Conservation (phyloP, 2,113 vertebrate genomes). For the Podarcis muralis region DNA sequence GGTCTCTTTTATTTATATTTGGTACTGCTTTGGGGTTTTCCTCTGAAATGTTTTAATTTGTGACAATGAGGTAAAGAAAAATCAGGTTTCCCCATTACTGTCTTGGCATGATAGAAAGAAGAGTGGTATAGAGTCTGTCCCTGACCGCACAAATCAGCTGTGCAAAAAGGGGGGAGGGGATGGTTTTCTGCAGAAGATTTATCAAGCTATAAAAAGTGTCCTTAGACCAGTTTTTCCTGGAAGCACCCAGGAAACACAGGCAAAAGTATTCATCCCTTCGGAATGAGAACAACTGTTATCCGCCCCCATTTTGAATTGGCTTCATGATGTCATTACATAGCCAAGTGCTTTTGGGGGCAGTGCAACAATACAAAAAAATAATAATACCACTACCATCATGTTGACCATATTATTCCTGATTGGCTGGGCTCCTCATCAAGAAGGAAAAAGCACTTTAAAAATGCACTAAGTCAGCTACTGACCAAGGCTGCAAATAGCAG, state of each 20-base stretch:
- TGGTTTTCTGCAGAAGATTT: not conserved
- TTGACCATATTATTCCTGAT: too few relatives aligned
- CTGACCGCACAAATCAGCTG: not conserved
- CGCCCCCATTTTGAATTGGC: not conserved
- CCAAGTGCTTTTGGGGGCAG: not conserved
- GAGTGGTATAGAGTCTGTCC: not conserved
- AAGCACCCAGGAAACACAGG: too few relatives aligned
- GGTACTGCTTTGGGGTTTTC: not conserved
- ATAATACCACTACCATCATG: too few relatives aligned
- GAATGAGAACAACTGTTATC: not conserved
- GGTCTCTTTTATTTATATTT: not conserved
- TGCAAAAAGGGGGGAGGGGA: too few relatives aligned
- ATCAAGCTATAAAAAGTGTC: not conserved
- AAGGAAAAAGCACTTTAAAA: too few relatives aligned
- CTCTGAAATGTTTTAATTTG: not conserved
- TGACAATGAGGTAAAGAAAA: too few relatives aligned
- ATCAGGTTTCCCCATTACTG: not conserved
- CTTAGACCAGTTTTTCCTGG: not conserved
- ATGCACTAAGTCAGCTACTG: too few relatives aligned
- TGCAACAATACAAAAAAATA: not conserved
- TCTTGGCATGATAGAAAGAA: not conserved
- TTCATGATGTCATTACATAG: not conserved
- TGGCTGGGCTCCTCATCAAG: too few relatives aligned
- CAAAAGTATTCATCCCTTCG: not conserved
- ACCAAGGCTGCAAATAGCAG: too few relatives aligned